Base-by-base conservation (phyloP, 2,888 invertebrate species). In the Cryptocephalus moraei region DNA sequence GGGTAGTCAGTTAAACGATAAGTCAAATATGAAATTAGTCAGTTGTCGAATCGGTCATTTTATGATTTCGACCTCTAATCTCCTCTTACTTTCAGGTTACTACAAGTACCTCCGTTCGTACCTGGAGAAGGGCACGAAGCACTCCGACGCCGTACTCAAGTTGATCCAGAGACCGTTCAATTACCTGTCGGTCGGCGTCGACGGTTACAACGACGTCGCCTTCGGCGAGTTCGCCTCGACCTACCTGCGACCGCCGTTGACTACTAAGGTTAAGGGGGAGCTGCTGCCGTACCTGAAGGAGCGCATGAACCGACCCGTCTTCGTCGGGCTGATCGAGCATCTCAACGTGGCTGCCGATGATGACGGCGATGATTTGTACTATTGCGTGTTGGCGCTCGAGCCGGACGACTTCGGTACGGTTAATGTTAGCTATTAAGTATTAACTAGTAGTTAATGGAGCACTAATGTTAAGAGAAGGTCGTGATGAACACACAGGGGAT, bases 151-250 rank as follows among this genome's bases (percentile, higher is more conserved):
- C 51, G 73, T 91, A 2, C 71, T 89, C 47, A 82, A 85, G 58
- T 78, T 93, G 61, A 79, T 92, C 48, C 77, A 83, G 58, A 77
- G 86, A 54, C 91, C 93, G 0, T 73, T 93, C 46, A 72, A 75
- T 33, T 72, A 82, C 50, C 6, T 22, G 22, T 22, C 22, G 22
- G 22, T 4, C 22, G 22, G 22, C 22, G 6, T 22, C 22, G 22
- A 22, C 6, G 22, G 22, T 22, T 22, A 22, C 22, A 60, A 61
- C 51, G 75, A 71, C 65, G 72, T 75, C 8, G 67, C 75, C 11
- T 58, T 77, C 39, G 68, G 67, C 8, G 76, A 79, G 61, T 84
- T 89, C 58, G 77, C 81, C 33, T 72, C 74, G 41, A 76, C 82
- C 50, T 82, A 89, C 60, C 71, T 90, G 10, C 79, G 80, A 50